Conservation (phyloP, 2,888 invertebrate genomes). For the Ornithoptera priamus region DNA sequence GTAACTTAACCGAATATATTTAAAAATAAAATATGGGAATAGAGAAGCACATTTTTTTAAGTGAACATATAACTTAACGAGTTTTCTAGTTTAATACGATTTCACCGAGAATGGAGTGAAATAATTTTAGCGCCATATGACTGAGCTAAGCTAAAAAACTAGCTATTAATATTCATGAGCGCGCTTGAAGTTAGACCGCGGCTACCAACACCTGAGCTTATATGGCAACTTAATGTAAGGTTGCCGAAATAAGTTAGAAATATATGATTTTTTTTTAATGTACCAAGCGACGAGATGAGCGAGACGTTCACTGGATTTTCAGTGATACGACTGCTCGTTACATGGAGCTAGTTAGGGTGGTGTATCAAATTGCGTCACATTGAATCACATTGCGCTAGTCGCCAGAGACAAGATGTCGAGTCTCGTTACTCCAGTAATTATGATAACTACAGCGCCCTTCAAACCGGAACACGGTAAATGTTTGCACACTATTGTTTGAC, state of each 20-base stretch:
- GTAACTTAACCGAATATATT: neutral
- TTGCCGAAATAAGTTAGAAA: neutral
- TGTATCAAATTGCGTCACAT: too few relatives aligned
- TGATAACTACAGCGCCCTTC: too few relatives aligned
- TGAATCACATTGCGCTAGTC: too few relatives aligned
- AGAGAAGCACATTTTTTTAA: conserved; percentile 13
- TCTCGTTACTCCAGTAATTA: too few relatives aligned
- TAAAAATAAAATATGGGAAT: conserved; percentile 1
- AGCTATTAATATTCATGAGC: conserved; percentile 22
- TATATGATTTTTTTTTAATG: neutral
- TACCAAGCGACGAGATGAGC: too few relatives aligned
- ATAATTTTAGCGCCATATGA: conserved; percentile 28
- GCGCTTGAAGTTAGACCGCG: conserved; percentile 6
- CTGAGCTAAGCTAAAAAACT: conserved; percentile 15
- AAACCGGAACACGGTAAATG: too few relatives aligned
- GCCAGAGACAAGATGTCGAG: too few relatives aligned
- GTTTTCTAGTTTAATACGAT: conserved; percentile 14
- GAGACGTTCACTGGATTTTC: too few relatives aligned
- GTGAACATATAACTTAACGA: conserved; percentile 3
- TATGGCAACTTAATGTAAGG: conserved; percentile 13
- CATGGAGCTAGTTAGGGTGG: too few relatives aligned
- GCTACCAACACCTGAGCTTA: conserved; percentile 6
- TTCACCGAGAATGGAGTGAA: conserved; percentile 8
- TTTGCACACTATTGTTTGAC: too few relatives aligned
- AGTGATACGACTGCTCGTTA: too few relatives aligned